Base-by-base conservation (phyloP, 2,113 vertebrate species). In the Centropus unirufus region DNA sequence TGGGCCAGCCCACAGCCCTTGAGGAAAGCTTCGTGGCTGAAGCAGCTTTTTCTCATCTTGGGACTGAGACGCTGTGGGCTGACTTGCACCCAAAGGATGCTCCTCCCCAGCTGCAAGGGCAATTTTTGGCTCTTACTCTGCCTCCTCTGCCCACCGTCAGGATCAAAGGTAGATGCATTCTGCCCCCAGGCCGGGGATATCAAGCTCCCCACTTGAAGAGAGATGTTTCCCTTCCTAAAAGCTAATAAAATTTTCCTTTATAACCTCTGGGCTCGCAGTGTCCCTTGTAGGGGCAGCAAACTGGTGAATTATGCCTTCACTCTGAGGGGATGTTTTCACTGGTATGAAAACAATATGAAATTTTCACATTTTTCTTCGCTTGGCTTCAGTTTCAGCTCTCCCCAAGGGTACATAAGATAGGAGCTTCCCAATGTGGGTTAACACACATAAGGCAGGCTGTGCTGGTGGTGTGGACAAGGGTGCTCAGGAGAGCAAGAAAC, bases 201-300 rank as follows among this genome's bases (percentile, higher is more conserved):
- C 62, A 72, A 4, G 1, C 16, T 58, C 34, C 49, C 23, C 4
- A 9, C 23, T 11, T 54, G 58, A 95, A 92, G 52, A 40, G 30
- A 91, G 44, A 87, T 62, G 36, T 79, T 93, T 89, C 17, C 36
- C 44, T 70, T 83, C 39, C 44, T 84, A 64, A 91, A 87, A 92
- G 51, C 29, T n/a, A 96, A 93, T 84, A 93, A 89, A 95, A 19
- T 11, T 87, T 91, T 57, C 27, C 26, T 95, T 82, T 55, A 51
- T 68, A 46, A 62, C 23, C 6, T 51, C 36, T 47, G 49, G 16
- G 51, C 39, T 83, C 32, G 10, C 11, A 20, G 49, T 51, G n/a
- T 79, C 40, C 34, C 39, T 61, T 75, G 52, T 70, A 47, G 51
- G 51, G 51, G 2, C 36, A 36, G 12, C 9, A 15, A 30, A 8